Evolutionary conservation across 2,888 invertebrate species (phyloP).

Genomic region (Tridacna crocea): DNA sequence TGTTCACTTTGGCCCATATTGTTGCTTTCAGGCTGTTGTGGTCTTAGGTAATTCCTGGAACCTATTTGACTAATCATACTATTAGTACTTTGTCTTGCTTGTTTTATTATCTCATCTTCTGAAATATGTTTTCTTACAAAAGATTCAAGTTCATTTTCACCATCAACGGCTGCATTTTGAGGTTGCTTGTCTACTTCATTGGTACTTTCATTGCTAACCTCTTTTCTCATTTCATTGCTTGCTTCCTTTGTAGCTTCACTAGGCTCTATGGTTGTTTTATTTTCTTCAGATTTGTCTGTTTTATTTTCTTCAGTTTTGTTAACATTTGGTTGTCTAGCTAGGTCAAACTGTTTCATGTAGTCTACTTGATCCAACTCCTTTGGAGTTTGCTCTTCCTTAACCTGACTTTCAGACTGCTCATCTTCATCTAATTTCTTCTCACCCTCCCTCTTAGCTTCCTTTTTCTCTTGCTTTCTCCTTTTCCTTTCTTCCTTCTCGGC

Average conservation of each 20-base stretch:
- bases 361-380: constrained; percentile 13
- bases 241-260: background rate
- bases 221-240: background rate
- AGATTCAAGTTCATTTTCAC: constrained; percentile 14
- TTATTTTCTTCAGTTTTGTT: constrained; percentile 7
- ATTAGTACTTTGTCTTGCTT: background rate
- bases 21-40: background rate
- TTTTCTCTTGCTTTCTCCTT: background rate
- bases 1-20: background rate
- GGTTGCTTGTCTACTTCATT: background rate
- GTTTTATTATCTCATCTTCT: constrained; percentile 5
- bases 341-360: constrained; percentile 21
- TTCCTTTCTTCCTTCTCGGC: constrained; percentile 2
- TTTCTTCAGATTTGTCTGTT: background rate
- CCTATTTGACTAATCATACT: background rate
- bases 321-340: background rate
- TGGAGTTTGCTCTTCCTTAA: background rate
- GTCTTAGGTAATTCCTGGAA: background rate
- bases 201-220: background rate
- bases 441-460: background rate
- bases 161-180: background rate
- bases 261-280: background rate
- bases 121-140: constrained; percentile 14
- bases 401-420: background rate
- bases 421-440: background rate